Conservation (phyloP, 2,888 invertebrate genomes). For the Nemotelus nigrinus region DNA sequence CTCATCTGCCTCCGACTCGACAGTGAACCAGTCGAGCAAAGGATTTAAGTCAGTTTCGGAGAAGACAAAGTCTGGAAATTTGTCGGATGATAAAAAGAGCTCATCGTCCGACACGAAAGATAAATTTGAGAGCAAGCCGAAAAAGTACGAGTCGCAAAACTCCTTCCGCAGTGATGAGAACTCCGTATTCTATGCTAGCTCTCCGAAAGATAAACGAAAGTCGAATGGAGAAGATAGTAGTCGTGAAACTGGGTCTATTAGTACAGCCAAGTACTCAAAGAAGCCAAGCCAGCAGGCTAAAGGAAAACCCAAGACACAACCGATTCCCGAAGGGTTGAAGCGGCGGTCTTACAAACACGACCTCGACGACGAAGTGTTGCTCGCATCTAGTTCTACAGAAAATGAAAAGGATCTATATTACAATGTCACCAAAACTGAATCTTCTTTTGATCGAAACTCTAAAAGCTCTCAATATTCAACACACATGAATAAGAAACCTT, state of each 20-base stretch:
- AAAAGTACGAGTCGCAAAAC: slow-evolving; percentile 30
- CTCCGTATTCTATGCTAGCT: background rate
- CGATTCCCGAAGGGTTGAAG: slow-evolving; percentile 43
- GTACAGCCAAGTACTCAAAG: slow-evolving; percentile 57
- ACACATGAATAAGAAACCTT: slow-evolving; percentile 62
- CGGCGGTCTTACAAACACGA: slow-evolving; percentile 53
- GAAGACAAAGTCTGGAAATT: slow-evolving; percentile 16
- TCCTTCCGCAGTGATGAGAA: slow-evolving; percentile 29
- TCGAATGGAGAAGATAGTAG: slow-evolving; percentile 34
- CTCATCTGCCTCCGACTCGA: slow-evolving; percentile 30
- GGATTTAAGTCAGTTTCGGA: slow-evolving; percentile 24
- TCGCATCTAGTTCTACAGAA: slow-evolving; percentile 41
- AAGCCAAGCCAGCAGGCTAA: slow-evolving; percentile 64
- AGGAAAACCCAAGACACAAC: background rate
- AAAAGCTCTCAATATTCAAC: slow-evolving; percentile 61
- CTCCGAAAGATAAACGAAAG: slow-evolving; percentile 35
- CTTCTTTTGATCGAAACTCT: slow-evolving; percentile 9
- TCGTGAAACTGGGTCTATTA: slow-evolving; percentile 11
- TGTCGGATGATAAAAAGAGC: slow-evolving; percentile 31
- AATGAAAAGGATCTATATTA: slow-evolving; percentile 55
- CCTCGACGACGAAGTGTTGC: slow-evolving; percentile 30
- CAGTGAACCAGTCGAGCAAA: slow-evolving; percentile 58
- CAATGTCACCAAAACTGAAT: slow-evolving; percentile 62
- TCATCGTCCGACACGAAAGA: slow-evolving; percentile 28
- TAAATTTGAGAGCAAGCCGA: slow-evolving; percentile 11